Evolutionary conservation across 2,113 vertebrate genomes (phyloP).

Genomic region (Arenaria interpres): DNA sequence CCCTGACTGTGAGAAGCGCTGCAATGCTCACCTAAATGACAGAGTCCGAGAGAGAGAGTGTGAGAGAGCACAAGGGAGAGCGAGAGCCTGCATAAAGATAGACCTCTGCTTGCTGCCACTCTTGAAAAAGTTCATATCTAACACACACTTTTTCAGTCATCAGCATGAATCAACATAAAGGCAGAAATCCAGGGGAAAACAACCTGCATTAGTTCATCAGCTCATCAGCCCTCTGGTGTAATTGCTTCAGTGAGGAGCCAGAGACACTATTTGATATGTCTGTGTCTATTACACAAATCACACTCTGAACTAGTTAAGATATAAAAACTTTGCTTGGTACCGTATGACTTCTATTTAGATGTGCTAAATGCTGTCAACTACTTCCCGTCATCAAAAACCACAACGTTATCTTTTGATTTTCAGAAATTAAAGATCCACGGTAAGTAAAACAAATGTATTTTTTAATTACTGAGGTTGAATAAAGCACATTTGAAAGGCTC

Average conservation of each 20-base stretch:
- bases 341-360: not conserved
- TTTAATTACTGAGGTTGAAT: not conserved
- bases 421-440: not conserved
- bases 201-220: not conserved
- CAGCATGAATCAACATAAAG: not conserved
- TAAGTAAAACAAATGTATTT: not conserved
- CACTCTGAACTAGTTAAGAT: not conserved
- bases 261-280: not conserved
- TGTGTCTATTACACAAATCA: not conserved
- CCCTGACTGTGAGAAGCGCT: not conserved
- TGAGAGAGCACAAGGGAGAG: not conserved
- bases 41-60: rapidly evolving
- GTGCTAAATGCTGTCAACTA: not conserved
- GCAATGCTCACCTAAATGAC: not conserved
- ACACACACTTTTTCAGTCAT: not conserved
- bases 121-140: not conserved
- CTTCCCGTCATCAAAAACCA: not conserved
- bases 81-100: not conserved
- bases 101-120: not conserved
- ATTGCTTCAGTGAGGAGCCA: not conserved
- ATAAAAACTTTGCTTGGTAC: not conserved
- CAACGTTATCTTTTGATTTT: not conserved
- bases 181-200: not conserved
- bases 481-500: not conserved
- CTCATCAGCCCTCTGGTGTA: not conserved